phyloP scores from a whole-genome alignment of 1,140 invertebrate genomes.

The Drosophila eugracilis region DNA sequence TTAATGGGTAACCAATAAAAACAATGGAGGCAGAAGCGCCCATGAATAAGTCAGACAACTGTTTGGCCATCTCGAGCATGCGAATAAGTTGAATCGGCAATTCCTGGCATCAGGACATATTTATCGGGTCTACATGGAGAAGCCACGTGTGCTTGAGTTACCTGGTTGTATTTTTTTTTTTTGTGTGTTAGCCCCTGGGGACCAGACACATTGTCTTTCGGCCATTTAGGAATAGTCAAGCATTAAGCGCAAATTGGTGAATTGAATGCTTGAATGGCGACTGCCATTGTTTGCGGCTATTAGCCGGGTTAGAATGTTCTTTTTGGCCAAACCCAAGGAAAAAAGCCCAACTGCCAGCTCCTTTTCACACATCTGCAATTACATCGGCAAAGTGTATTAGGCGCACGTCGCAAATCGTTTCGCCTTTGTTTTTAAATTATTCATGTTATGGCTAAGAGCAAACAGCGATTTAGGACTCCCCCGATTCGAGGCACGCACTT shows the following conservation, averaged over 20 bases:
- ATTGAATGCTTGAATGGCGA: slow-evolving; percentile 37
- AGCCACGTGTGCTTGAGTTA: slow-evolving; percentile 46
- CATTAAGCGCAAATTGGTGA: slow-evolving; percentile 53
- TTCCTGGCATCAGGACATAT: slow-evolving; percentile 51
- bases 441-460: slow-evolving; percentile 69
- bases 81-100: slow-evolving; percentile 45
- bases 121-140: slow-evolving; percentile 37
- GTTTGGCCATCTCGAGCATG: slow-evolving; percentile 10
- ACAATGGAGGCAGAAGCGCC: slow-evolving; percentile 34
- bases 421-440: slow-evolving; percentile 65
- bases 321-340: background rate
- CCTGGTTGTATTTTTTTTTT: slow-evolving; percentile 15
- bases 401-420: slow-evolving; percentile 46
- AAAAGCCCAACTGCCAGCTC: too few species aligned
- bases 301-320: slow-evolving; percentile 30
- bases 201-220: slow-evolving; percentile 20
- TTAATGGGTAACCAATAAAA: slow-evolving; percentile 51
- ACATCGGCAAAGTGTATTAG: slow-evolving; percentile 51
- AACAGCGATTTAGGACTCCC: slow-evolving; percentile 59
- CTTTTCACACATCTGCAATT: slow-evolving; percentile 53
- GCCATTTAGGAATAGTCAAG: slow-evolving; percentile 43
- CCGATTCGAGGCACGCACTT: slow-evolving; percentile 60
- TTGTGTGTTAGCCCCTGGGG: too few species aligned
- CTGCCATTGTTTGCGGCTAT: slow-evolving; percentile 29
- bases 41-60: slow-evolving; percentile 56